Evolutionary conservation across 2,797 vertebrate species (phyloP), one percentile per base, ranked within the genome.

Genomic region (Protonibea diacanthus): DNA sequence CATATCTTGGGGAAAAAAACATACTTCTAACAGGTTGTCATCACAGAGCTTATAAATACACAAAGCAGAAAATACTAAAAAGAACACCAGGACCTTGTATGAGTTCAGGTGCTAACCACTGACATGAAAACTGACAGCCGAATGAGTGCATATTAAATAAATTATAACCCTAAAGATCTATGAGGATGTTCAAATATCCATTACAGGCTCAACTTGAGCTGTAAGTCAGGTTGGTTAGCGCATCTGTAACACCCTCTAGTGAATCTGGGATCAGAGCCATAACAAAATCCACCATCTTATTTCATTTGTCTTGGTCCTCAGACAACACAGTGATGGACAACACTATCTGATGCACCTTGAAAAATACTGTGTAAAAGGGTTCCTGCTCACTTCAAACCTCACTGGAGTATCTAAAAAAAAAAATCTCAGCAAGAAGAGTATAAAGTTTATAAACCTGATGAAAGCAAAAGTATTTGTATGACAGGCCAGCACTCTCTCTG

Each of bases 381-480:
- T 69, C 23, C 49, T 52, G 56, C 27, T 58, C 55, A 27, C 51
- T 69, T 66, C 53, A 78, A 76, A 63, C n/a, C 61, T 58, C 51
- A 56, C 44, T 20, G 17, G 23, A 63, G 63, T 48, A 64, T 74
- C 57, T 77, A 21, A 44, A 67, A 9, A 44, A 25, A 27, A 49
- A 71, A 49, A 45, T 48, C 51, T 10, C 21, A 27, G 47, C 47
- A 55, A 58, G 20, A 21, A 63, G 60, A 77, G 65, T 33, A 45
- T 71, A 67, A 80, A 79, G 20, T 63, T 62, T 49, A 68, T 73
- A 60, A 70, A 9, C 63, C 67, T 66, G 72, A 87, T 42, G 66
- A 74, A 83, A 78, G 18, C 17, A 21, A 7, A 33, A 15, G 23
- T 40, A 38, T 79, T 63, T 62, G 38, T 57, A 27, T 58, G 73